Percentiles rank a stretch among this genome's conserved stretches.
phyloP scores from a whole-genome alignment of 2,113 vertebrate species.

The Myotis davidii region DNA sequence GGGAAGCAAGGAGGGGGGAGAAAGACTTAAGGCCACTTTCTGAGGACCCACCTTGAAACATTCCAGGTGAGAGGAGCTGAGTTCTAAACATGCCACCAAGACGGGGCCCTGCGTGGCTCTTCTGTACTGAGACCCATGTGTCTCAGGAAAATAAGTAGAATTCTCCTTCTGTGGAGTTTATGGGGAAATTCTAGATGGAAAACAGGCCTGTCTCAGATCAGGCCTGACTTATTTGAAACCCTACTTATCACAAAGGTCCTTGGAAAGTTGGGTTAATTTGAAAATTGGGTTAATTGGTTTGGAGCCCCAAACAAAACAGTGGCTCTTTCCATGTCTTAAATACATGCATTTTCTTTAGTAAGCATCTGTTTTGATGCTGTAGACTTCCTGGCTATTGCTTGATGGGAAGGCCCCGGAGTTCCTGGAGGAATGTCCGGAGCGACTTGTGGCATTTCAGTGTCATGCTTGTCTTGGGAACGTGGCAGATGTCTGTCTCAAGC shows the following conservation, averaged over 20 bases:
- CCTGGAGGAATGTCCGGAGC: neutral
- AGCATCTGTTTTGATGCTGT: neutral
- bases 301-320: neutral
- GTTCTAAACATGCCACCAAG: neutral
- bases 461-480: constrained; percentile 34
- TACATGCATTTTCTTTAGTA: constrained; percentile 16
- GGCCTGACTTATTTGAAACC: constrained; percentile 11
- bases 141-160: neutral
- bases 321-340: neutral
- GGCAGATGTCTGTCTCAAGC: neutral
- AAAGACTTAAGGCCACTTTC: neutral
- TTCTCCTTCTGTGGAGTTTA: neutral
- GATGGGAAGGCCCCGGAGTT: constrained; percentile 4
- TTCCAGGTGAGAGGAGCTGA: neutral
- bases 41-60: neutral
- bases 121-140: accelerated
- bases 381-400: constrained; percentile 10
- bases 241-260: neutral
- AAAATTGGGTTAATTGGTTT: constrained; percentile 52
- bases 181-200: constrained; percentile 41
- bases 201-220: neutral
- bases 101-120: accelerated
- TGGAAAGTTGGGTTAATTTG: constrained; percentile 38
- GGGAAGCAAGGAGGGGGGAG: neutral
- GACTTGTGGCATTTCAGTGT: constrained; percentile 32